Conservation (phyloP, 2,797 vertebrate genomes). For the Telmatherina bonti region DNA sequence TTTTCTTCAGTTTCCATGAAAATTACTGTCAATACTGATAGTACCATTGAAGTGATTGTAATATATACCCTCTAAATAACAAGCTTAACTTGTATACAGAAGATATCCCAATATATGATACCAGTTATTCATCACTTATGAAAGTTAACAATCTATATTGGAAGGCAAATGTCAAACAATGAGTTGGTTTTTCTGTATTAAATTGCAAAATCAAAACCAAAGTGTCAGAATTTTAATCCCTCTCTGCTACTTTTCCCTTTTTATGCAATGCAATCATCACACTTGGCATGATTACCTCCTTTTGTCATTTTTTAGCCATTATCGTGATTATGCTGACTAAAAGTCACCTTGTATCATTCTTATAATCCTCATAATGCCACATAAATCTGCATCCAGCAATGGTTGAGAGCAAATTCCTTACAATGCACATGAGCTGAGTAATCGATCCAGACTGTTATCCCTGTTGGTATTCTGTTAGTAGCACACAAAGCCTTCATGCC, state of each 20-base stretch:
- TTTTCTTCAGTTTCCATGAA: no score
- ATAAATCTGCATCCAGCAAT: conserved; percentile 27
- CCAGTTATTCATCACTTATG: not conserved
- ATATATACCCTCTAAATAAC: not conserved
- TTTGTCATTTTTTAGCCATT: conserved; percentile 19
- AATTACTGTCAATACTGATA: no score
- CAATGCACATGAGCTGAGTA: conserved; percentile 9
- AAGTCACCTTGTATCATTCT: conserved; percentile 14
- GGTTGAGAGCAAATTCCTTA: conserved; percentile 29
- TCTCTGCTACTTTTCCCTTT: not conserved
- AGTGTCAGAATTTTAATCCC: not conserved
- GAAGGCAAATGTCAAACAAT: not conserved
- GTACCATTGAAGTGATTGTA: no score
- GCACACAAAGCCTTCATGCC: conserved; percentile 11
- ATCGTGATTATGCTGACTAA: conserved; percentile 18
- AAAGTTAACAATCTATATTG: not conserved
- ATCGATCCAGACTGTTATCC: conserved; percentile 29
- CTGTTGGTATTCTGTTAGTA: conserved; percentile 17
- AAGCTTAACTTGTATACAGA: not conserved
- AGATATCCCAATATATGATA: not conserved
- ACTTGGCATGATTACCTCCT: conserved; percentile 20
- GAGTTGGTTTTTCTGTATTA: not conserved
- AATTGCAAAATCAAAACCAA: not conserved
- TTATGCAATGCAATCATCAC: conserved; percentile 1
- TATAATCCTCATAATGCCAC: conserved; percentile 21